Evolutionary conservation across 2,888 invertebrate genomes (phyloP), one percentile per base, ranked within the genome.

Genomic region (Chrysotoxum bicinctum): DNA sequence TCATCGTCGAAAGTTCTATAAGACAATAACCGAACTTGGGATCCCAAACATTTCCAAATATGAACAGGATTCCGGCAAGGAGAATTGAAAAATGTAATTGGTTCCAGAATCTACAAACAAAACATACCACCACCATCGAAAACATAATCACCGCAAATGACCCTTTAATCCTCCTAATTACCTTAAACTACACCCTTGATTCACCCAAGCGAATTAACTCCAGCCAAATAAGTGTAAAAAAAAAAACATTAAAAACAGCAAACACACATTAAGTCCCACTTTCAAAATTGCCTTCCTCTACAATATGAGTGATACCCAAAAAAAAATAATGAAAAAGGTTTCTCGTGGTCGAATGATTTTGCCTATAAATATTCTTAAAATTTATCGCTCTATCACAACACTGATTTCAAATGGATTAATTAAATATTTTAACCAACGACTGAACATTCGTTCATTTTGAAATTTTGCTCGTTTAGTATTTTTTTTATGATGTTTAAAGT

Each of bases 251-350:
- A 19, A 32, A 56, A 56, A 19, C 56, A 56, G 52, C 35, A 19
- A 32, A 56, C n/a, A 56, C 56, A 56, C 35, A 56, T 56, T 56
- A 32, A 56, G 19, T 35, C 56, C 58, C 81, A 81, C 70, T 81
- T 81, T 72, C 64, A n/a, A 76, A 76, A 56, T 32, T 43, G 14
- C 37, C 54, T 62, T 10, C 10, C 48, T 50, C 7, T 50, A 50
- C 75, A 58, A 21, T 12, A 32, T 21, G 40, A 16, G 4, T 30
- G 16, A 45, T 32, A 10, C 10, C n/a, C n/a, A n/a, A 54, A 69
- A 12, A 62, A 52, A 43, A 43, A 62, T 62, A 26, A 19, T 8
- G 7, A 19, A 10, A 23, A 50, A 50, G 48, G 48, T 16, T 1
- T 8, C 9, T 30, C 52, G 1, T 3, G 30, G 52, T 52, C 30